Evolutionary conservation across 2,888 invertebrate species (phyloP).

Genomic region (Amphipoea lucens): DNA sequence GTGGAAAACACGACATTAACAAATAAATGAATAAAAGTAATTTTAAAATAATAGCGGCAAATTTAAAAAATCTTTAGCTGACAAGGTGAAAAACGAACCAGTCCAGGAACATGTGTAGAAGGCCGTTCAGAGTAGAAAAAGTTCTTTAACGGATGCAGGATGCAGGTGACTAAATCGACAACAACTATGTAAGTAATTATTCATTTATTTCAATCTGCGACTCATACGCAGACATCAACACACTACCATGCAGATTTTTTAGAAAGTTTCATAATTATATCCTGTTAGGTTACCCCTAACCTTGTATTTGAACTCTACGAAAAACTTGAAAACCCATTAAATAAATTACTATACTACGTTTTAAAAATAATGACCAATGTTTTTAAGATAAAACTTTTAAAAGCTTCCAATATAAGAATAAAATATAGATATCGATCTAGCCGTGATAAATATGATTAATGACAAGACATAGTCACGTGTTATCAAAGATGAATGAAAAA

Average conservation of each 20-base stretch:
- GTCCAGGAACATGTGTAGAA: not conserved
- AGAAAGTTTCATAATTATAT: not conserved
- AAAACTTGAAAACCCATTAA: not conserved
- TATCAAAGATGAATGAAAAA: constrained; percentile 60
- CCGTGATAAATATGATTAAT: constrained; percentile 12
- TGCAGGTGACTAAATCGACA: not conserved
- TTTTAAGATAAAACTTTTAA: not conserved
- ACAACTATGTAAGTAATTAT: not conserved
- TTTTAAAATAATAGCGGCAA: no score
- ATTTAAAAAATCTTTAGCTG: not conserved
- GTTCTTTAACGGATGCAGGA: no score
- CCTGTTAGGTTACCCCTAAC: not conserved
- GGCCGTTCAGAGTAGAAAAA: not conserved
- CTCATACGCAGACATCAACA: not conserved
- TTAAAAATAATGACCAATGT: not conserved
- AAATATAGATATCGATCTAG: not conserved
- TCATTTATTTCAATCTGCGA: not conserved
- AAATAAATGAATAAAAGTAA: not conserved
- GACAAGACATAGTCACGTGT: constrained; percentile 54
- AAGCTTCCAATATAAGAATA: not conserved
- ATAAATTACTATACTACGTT: not conserved
- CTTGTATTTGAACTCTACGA: constrained; percentile 30
- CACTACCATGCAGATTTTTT: not conserved
- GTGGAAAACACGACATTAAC: not conserved
- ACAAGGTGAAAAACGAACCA: not conserved